A percentile compares a stretch with the other conserved stretches of the same genome.
Evolutionary conservation across 2,888 invertebrate species (phyloP).

Genomic region (Urechis unicinctus): DNA sequence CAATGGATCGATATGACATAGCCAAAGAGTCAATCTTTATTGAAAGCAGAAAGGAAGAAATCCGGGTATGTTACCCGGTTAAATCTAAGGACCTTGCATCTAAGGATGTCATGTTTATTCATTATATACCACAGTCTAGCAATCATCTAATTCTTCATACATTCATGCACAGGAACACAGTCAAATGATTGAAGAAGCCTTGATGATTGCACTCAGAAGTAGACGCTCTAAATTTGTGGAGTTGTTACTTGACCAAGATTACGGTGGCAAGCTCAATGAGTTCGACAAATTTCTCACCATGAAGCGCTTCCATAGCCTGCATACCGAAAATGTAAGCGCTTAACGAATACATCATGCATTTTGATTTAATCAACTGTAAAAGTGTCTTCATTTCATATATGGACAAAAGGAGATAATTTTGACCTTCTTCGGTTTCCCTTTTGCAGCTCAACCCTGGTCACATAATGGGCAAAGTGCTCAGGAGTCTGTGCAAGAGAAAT

Average conservation of each 20-base stretch:
- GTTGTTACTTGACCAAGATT: slow-evolving; percentile 12
- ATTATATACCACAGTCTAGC: neutral
- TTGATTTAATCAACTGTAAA: no score
- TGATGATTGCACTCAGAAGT: slow-evolving; percentile 10
- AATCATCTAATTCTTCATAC: neutral
- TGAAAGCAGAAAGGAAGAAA: slow-evolving; percentile 6
- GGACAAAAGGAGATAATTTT: no score
- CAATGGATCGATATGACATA: slow-evolving; percentile 8
- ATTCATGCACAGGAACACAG: neutral
- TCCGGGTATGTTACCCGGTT: slow-evolving; percentile 5
- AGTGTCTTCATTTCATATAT: no score
- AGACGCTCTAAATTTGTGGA: slow-evolving; percentile 6
- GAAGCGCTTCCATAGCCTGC: slow-evolving; percentile 1
- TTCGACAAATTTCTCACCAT: slow-evolving; percentile 9
- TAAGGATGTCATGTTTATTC: neutral
- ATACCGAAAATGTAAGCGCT: slow-evolving; percentile 1
- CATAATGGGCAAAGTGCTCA: slow-evolving; percentile 7
- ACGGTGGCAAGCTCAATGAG: slow-evolving; percentile 9
- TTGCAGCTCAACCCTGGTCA: neutral
- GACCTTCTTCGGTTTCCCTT: no score
- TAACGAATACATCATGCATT: neutral
- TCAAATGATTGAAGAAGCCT: slow-evolving; percentile 4
- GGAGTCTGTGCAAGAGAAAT: slow-evolving; percentile 2
- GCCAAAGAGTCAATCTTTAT: slow-evolving; percentile 5
- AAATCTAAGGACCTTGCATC: no score